Evolutionary conservation across 2,888 invertebrate genomes (phyloP), one percentile per base, ranked within the genome.

Genomic region (Microplitis deprimator): DNA sequence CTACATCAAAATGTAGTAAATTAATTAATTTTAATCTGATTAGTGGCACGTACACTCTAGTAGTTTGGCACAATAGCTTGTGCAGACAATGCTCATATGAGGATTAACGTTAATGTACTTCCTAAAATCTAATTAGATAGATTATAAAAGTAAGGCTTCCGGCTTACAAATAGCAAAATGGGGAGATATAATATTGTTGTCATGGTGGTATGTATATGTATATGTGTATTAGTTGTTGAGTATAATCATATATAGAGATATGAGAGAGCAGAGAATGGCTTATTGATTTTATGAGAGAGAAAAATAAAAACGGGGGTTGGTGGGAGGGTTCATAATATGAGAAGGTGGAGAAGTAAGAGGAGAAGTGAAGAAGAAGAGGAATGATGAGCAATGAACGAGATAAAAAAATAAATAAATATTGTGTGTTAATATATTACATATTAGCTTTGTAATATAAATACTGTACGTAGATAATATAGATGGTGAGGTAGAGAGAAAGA

Each of bases 251-350:
- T 64, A 65, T 77, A n/a, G 38, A 71, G 69, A 60, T 76, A 80
- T 76, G 81, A 81, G 76, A 78, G 78, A 76, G 50, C 38, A 41
- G 68, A 29, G 79, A 81, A 83, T 81, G 79, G 81, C 80, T 83
- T 84, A 84, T 84, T 83, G 82, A 84, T 83, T 83, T 83, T 76
- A 77, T 78, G 82, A 84, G 81, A 83, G 77, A 81, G 81, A 81
- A 65, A 50, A 59, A 72, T 59, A 17, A 61, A 16, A 10, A 6
- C 41, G 20, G 39, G 69, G 68, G 10, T 50, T 13, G 60, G 20
- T 74, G 62, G 17, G 10, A 61, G 64, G 29, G 38, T 65, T 62
- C 38, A 29, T 61, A 13, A 61, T 17, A 68, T 13, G 76, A 59
- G 72, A 76, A 77, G 62, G 62, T 62, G 70, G 68, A 76, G 68